Evolutionary conservation across 1,140 invertebrate genomes (phyloP), one percentile per base, ranked within the genome.

Genomic region (Leguminivora glycinivorella): DNA sequence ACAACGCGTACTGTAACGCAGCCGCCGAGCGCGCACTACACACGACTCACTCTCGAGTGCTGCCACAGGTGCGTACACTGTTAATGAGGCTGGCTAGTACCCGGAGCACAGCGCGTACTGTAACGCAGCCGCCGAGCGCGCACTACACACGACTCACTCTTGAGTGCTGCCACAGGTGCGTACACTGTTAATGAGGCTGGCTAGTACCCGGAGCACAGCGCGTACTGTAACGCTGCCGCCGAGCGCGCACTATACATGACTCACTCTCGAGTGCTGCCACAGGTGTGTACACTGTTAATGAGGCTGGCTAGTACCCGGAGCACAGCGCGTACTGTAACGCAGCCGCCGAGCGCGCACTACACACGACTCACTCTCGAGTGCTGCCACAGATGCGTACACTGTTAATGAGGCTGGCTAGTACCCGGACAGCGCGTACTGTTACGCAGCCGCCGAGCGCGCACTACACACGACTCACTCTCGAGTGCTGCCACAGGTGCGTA

Each of bases 371-470:
- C 7, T 3, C 29, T 7, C 29, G 29, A 31, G 29, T 31, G 7
- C 7, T 31, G 29, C 29, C 29, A 31, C 29, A 3, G 29, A 7
- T 31, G 29, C 3, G 29, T 31, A 7, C 7, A 7, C 3, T 31
- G 29, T 98, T 0, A 95, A 95, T 79, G 97, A 98, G 79, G 95
- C 95, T 22, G 96, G 96, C 1, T 97, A 96, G 95, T 96, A 95
- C 89, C 83, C 85, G 96, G 95, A 81, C 94, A 95, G 81, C 88
- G 93, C 26, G 94, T 97, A 56, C 91, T 97, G 72, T 85, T 93
- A 69, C 87, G 92, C 10, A 96, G 94, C 83, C 93, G 92, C 76
- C 88, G 12, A n/a, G n/a, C n/a, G n/a, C n/a, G n/a, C 79, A 89
- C 74, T 82, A 87, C 72, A 82, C 90, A 17, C 77, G 92, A 9